phyloP scores from a whole-genome alignment of 1,140 invertebrate genomes.

The Dreissena rostriformis region DNA sequence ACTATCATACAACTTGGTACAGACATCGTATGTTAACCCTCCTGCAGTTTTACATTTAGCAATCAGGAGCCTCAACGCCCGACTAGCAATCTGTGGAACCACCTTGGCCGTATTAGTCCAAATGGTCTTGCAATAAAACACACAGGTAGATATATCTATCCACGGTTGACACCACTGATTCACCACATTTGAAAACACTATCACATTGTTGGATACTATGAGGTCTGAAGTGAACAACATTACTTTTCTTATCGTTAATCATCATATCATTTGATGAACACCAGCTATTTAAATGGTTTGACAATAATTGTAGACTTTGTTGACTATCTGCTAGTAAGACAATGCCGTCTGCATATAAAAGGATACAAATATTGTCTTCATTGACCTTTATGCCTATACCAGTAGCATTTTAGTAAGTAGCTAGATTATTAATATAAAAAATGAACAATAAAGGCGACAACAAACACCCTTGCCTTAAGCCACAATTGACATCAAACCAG shows the following conservation, averaged over 20 bases:
- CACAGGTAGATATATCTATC: too few species aligned
- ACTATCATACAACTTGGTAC: too few species aligned
- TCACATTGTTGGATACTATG: neutral
- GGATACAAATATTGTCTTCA: neutral
- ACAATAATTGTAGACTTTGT: conserved; percentile 14
- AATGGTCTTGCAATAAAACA: too few species aligned
- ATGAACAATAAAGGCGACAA: neutral
- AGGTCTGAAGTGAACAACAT: conserved; percentile 12
- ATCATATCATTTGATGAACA: neutral
- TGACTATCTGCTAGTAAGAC: conserved; percentile 1
- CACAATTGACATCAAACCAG: conserved; percentile 10
- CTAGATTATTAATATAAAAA: conserved; percentile 14
- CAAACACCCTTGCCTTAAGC: conserved; percentile 1
- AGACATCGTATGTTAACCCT: too few species aligned
- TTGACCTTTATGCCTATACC: conserved; percentile 10
- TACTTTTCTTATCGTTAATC: conserved; percentile 15
- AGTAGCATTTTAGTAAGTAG: neutral
- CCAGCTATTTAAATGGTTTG: neutral
- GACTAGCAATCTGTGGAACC: too few species aligned
- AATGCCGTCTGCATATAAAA: conserved; percentile 16
- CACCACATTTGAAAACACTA: neutral
- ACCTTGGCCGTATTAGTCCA: too few species aligned
- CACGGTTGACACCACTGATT: too few species aligned
- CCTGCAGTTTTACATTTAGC: too few species aligned
- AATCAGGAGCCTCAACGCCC: too few species aligned